Evolutionary conservation across 2,113 vertebrate genomes (phyloP).

Genomic region (Tragulus kanchil): DNA sequence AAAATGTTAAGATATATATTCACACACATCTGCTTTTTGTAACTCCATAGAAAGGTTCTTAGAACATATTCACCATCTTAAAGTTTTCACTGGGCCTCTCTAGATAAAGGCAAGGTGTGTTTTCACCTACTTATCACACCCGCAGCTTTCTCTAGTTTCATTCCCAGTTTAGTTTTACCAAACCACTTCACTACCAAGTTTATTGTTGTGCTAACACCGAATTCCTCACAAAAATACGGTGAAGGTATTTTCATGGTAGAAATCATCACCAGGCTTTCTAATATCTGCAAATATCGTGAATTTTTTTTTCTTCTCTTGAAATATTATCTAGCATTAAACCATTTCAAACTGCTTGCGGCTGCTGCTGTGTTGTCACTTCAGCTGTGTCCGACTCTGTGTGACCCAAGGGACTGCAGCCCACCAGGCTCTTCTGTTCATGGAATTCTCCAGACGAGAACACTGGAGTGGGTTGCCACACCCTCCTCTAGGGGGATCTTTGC

Average conservation of each 20-base stretch:
- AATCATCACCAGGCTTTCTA: neutral
- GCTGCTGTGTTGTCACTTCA: too few relatives aligned
- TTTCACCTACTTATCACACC: conserved; percentile 69
- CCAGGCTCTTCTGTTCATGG: too few relatives aligned
- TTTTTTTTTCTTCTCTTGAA: neutral
- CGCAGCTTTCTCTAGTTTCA: neutral
- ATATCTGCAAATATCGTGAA: neutral
- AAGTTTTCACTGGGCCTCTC: conserved; percentile 53
- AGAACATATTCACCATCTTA: neutral
- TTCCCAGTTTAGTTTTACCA: conserved; percentile 8
- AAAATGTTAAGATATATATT: neutral
- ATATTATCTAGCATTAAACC: neutral
- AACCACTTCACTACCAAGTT: conserved; percentile 55
- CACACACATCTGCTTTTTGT: neutral
- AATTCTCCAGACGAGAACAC: too few relatives aligned
- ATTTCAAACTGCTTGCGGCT: neutral
- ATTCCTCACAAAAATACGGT: neutral
- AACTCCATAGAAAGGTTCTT: neutral
- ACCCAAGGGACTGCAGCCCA: too few relatives aligned
- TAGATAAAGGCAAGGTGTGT: conserved; percentile 54
- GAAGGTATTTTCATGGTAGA: neutral
- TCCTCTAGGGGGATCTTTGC: too few relatives aligned
- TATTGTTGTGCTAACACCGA: neutral
- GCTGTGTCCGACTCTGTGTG: too few relatives aligned
- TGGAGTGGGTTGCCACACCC: too few relatives aligned